Conservation (phyloP, 2,797 vertebrate genomes). For the Clamator glandarius region DNA sequence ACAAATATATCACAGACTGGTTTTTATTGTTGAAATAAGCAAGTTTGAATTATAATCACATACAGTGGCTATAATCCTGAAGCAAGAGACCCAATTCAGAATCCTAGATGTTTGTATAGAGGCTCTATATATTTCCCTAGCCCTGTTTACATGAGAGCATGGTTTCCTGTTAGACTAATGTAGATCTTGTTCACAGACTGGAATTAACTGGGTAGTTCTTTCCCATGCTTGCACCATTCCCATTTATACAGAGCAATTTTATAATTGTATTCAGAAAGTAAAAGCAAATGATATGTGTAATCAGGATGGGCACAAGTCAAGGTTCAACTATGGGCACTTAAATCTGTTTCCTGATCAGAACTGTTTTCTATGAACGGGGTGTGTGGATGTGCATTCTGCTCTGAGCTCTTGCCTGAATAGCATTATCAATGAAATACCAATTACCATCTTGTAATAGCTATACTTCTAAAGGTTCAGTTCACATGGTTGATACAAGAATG, state of each 20-base stretch:
- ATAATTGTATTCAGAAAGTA: not conserved
- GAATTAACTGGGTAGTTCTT: constrained; percentile 20
- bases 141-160: not conserved
- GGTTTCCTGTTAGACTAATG: not conserved
- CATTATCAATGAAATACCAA: not conserved
- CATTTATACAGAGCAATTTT: not conserved
- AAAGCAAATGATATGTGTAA: not conserved
- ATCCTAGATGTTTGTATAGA: not conserved
- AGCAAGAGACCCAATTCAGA: not conserved
- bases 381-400: not conserved
- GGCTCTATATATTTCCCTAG: not conserved
- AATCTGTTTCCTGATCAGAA: not conserved
- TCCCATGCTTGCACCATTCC: not conserved
- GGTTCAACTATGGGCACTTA: not conserved
- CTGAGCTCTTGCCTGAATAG: not conserved
- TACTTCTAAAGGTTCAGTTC: not conserved
- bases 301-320: not conserved
- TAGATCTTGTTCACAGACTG: not conserved
- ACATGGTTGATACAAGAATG: not conserved
- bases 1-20: not conserved
- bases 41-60: constrained; percentile 10
- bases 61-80: not conserved
- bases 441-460: not conserved
- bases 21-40: constrained; percentile 6
- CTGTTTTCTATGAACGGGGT: not conserved